Evolutionary conservation across 2,888 invertebrate species (phyloP).

Genomic region (Schizaphis graminum): DNA sequence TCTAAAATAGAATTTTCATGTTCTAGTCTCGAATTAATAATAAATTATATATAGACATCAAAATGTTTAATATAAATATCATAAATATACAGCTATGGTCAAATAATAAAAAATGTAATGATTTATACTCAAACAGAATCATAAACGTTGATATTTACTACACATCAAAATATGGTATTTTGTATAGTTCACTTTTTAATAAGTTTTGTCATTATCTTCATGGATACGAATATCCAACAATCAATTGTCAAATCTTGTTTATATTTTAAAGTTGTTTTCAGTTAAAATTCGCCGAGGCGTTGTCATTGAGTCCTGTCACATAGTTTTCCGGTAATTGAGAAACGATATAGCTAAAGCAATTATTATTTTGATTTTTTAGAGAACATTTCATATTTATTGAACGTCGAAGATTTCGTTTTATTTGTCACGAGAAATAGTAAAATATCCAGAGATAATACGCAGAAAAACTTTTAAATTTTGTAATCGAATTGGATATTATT

Average conservation of each 20-base stretch:
- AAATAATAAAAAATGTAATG: neutral
- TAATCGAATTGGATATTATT: constrained; percentile 31
- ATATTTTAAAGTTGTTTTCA: neutral
- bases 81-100: neutral
- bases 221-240: neutral
- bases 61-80: neutral
- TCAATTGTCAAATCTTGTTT: neutral
- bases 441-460: neutral
- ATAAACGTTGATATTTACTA: neutral
- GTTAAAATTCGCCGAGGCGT: neutral
- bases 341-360: constrained; percentile 1
- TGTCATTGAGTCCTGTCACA: neutral
- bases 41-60: neutral
- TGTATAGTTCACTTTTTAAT: neutral
- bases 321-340: neutral
- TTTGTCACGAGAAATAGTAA: neutral
- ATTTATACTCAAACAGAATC: neutral
- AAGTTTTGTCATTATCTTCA: neutral
- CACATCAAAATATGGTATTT: neutral
- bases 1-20: neutral
- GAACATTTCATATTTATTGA: neutral
- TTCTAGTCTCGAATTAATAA: neutral
- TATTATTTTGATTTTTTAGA: neutral
- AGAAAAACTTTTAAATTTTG: neutral
- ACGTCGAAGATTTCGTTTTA: neutral